Percentiles rank a stretch among this genome's conserved stretches.
Evolutionary conservation across 1,140 invertebrate genomes (phyloP).

Genomic region (Scaptomyza pallida): DNA sequence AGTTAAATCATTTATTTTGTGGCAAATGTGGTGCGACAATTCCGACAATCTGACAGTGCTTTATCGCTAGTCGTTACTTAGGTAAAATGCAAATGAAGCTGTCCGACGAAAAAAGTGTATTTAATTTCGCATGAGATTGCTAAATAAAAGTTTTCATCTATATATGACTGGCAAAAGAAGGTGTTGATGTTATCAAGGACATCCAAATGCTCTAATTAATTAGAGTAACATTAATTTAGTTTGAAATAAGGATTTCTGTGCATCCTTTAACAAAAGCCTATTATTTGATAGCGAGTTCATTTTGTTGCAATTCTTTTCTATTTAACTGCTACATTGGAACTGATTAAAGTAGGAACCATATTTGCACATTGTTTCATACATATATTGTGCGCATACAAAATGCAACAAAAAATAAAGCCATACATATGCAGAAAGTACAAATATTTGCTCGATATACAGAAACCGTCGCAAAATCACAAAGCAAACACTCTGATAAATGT

Average conservation of each 20-base stretch:
- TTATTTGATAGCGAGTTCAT: too few relatives aligned
- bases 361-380: background rate
- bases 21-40: constrained; percentile 29
- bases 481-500: constrained; percentile 38
- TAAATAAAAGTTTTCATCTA: background rate
- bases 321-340: background rate
- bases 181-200: too few relatives aligned
- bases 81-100: constrained; percentile 24
- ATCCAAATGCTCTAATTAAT: too few relatives aligned
- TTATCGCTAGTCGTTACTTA: constrained; percentile 13
- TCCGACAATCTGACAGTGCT: constrained; percentile 24
- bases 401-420: constrained; percentile 23
- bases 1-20: constrained; percentile 74
- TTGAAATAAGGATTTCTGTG: too few relatives aligned
- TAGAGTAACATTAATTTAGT: too few relatives aligned
- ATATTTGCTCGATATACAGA: constrained; percentile 52
- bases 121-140: background rate
- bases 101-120: constrained; percentile 16
- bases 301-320: too few relatives aligned
- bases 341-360: background rate
- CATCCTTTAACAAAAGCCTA: too few relatives aligned
- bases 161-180: too few relatives aligned
- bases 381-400: constrained; percentile 12
- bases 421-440: constrained; percentile 48
- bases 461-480: constrained; percentile 34